Evolutionary conservation across 2,113 vertebrate genomes (phyloP).

Genomic region (Anoura caudifer): DNA sequence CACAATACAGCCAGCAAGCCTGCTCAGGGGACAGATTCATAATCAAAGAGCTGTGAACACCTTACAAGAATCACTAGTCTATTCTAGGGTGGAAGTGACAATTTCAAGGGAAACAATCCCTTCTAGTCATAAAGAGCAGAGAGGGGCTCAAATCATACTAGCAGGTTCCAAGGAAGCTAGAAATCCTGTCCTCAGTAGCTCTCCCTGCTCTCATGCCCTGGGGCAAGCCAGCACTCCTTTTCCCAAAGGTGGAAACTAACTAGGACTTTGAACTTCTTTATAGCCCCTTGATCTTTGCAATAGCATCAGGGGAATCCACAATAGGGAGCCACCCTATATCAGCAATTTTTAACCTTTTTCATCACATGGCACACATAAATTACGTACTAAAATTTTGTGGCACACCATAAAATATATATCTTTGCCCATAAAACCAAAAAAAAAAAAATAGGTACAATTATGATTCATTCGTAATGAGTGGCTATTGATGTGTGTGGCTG

Average conservation of each 20-base stretch:
- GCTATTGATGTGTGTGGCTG: not conserved
- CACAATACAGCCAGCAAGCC: not conserved
- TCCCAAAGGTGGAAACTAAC: not conserved
- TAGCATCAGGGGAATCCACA: not conserved
- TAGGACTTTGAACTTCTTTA: slow-evolving; percentile 59
- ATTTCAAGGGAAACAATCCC: not conserved
- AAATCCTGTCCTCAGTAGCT: not conserved
- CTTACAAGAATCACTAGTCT: not conserved
- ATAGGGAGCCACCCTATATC: not conserved
- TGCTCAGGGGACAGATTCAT: not conserved
- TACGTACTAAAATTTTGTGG: not conserved
- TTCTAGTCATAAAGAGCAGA: not conserved
- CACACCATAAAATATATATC: not conserved
- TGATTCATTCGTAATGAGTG: not conserved
- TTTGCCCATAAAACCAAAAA: not conserved
- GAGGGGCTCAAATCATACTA: not conserved
- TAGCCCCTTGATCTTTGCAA: not conserved
- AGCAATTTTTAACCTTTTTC: not conserved
- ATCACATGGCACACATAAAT: not conserved
- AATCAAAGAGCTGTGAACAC: not conserved
- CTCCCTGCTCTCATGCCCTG: not conserved
- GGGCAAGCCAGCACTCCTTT: slow-evolving; percentile 9
- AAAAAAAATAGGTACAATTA: not conserved
- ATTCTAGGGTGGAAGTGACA: not conserved
- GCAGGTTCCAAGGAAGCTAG: not conserved